Base-by-base conservation (phyloP, 2,113 vertebrate genomes). In the Illadopsis cleaveri region DNA sequence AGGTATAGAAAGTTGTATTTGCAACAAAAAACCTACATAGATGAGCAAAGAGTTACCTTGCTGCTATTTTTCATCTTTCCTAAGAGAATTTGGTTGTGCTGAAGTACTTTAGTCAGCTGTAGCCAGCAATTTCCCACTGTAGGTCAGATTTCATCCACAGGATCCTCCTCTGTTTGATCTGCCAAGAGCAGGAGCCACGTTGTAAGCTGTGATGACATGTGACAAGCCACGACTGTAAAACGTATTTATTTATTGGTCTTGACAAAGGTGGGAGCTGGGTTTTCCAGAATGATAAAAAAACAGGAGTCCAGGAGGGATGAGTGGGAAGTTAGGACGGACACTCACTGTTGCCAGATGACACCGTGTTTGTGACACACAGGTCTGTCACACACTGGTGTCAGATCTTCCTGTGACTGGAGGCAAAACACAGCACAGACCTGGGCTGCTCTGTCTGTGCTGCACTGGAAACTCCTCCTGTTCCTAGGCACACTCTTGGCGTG, bases 121-220 rank as follows among this genome's bases (percentile, higher is more conserved):
- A 89, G 57, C 44, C 82, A 84, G 72, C 27, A 42, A 25, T 71
- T 93, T 81, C 79, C 60, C 79, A 6, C 30, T 78, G 33, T 25
- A 75, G 72, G 64, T 96, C 42, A 40, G 15, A 81, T 93, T 90
- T 62, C 77, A 58, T 56, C 35, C 51, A 15, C 44, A 40, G 83
- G 60, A 86, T 91, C 64, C 65, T 81, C 35, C 60, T 77, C 22
- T 62, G 40, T 65, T 86, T 95, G 82, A 81, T 86, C 76, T 90
- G 86, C 80, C 69, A 73, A 83, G 76, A 82, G 69, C 64, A 89
- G 72, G 86, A 93, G 91, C 47, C 47, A 66, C 86, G 73, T 54
- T 24, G 31, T 82, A 66, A 60, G 77, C 44, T 81, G 80, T 2
- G 51, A 48, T 92, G 93, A 73, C 51, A 27, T 38, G 23, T 71